Percentiles rank a stretch among this genome's conserved stretches.
phyloP scores from a whole-genome alignment of 2,113 vertebrate genomes.

The Monarcha castaneiventris region DNA sequence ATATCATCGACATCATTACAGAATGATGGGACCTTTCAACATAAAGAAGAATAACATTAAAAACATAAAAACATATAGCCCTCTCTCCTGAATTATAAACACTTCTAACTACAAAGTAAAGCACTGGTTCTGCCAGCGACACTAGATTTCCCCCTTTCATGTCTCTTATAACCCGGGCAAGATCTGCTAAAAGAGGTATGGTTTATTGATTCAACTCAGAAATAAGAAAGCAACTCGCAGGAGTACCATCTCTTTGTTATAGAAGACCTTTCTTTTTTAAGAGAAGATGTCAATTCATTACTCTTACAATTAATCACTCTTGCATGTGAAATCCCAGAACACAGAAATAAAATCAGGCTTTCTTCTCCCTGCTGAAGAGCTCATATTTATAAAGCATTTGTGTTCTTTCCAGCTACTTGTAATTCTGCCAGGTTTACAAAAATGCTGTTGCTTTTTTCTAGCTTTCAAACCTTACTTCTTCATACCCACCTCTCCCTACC shows the following conservation, averaged over 20 bases:
- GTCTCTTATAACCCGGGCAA: not conserved
- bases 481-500: not conserved
- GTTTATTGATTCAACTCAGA: not conserved
- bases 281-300: not conserved
- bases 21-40: constrained; percentile 88
- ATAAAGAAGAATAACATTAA: not conserved
- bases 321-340: not conserved
- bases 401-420: not conserved
- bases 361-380: not conserved
- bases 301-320: not conserved
- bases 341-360: not conserved
- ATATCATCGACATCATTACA: constrained; percentile 85
- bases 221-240: not conserved
- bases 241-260: not conserved
- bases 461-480: not conserved
- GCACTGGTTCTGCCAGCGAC: not conserved
- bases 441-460: not conserved
- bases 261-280: not conserved
- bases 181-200: not conserved
- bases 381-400: not conserved
- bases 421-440: not conserved
- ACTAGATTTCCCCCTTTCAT: not conserved
- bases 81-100: not conserved
- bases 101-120: not conserved
- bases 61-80: not conserved